Evolutionary conservation across 2,797 vertebrate species (phyloP), one percentile per base, ranked within the genome.

Genomic region (Propithecus perrieri): DNA sequence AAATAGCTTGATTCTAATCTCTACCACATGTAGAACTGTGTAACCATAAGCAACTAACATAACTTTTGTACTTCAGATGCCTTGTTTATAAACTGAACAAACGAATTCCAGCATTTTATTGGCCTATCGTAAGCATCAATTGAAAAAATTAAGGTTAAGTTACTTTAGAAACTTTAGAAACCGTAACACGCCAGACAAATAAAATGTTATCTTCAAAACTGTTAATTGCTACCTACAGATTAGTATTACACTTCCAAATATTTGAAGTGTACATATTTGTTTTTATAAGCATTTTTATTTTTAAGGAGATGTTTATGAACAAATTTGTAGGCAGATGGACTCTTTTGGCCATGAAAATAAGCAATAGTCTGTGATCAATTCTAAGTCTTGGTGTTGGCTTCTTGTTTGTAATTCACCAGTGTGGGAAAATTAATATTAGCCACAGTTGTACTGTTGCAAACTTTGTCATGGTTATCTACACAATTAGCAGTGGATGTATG

Each of bases 141-240:
- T 76, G 41, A 88, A 71, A 92, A 93, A 96, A 78, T 72, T 15
- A 67, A 53, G 4, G 14, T 61, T 48, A 80, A 95, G 8, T 2
- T 74, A 48, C 12, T 76, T 96, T 90, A 87, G 67, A 89, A 92
- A 46, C 11, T 71, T 96, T 87, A 86, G 69, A 90, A 90, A 80
- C 12, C n/a, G 13, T 67, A 86, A 38, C 2, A 13, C n/a, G 9
- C 15, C 83, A 79, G 35, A 93, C 1, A 89, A 53, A 72, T 55
- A 57, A 63, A 48, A 71, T 12, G n/a, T 71, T 33, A 83, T 30
- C 50, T 57, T 84, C 33, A 61, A 71, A 81, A 72, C 14, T 79
- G 50, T 67, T 92, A 14, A 41, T 80, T 95, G 26, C 26, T 90
- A n/a, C 22, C 55, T 80, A 76, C 41, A 79, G 50, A 90, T 90